Conservation (phyloP, 92 coral and sea anemone species). For the Zoanthus solanderi region DNA sequence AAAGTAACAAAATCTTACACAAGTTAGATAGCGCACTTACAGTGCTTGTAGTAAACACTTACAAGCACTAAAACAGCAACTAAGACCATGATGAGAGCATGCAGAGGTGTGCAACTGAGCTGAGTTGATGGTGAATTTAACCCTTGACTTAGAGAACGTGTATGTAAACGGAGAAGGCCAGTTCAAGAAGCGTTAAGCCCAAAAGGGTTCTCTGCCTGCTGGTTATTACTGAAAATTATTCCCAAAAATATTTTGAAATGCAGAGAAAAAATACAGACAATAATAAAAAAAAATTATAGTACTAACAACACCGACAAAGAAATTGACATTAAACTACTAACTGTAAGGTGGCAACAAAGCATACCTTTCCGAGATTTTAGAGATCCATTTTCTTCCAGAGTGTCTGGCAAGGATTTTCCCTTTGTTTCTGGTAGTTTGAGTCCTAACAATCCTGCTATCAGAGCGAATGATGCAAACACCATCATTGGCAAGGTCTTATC, state of each 20-base stretch:
- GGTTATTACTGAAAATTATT: too few species aligned
- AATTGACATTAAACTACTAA: neutral
- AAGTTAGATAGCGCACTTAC: too few species aligned
- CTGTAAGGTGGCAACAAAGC: neutral
- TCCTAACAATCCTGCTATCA: conserved; percentile 79
- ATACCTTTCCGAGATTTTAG: conserved; percentile 10
- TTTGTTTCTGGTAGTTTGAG: conserved; percentile 87
- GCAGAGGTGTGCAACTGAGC: too few species aligned
- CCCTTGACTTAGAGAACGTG: too few species aligned
- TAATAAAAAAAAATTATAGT: neutral
- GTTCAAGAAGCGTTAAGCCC: too few species aligned
- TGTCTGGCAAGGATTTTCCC: conserved; percentile 87
- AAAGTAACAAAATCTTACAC: too few species aligned
- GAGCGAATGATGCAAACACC: conserved; percentile 74
- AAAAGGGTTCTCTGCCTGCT: too few species aligned
- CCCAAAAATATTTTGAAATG: neutral
- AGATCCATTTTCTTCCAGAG: conserved; percentile 69
- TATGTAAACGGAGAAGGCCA: too few species aligned
- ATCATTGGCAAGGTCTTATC: conserved; percentile 88
- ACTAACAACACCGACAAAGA: neutral
- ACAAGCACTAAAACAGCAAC: too few species aligned
- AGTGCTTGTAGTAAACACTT: too few species aligned
- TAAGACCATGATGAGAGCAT: too few species aligned
- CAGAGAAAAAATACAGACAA: neutral
- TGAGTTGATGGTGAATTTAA: too few species aligned